Evolutionary conservation across 2,797 vertebrate species (phyloP).

Genomic region (Pteropus rufus): DNA sequence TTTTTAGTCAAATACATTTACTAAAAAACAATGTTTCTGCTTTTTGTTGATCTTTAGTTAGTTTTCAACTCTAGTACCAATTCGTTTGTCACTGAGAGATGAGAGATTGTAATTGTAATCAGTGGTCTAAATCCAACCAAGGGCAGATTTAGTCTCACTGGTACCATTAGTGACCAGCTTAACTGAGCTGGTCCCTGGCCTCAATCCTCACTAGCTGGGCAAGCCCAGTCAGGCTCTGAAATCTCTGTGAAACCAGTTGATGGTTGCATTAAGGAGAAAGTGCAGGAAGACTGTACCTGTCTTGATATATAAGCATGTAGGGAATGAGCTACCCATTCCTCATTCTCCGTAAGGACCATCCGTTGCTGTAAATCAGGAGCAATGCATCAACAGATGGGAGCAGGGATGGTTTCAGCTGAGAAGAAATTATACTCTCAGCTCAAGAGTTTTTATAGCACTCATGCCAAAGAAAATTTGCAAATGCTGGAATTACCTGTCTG

Average conservation of each 20-base stretch:
- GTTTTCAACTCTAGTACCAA: neutral
- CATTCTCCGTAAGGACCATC: neutral
- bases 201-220: neutral
- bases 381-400: neutral
- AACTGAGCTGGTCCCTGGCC: neutral
- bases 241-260: neutral
- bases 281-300: neutral
- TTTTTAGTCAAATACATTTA: neutral
- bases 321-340: neutral
- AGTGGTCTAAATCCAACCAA: neutral
- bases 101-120: neutral
- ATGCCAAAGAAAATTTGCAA: neutral
- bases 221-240: neutral
- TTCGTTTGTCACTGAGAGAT: neutral
- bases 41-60: neutral
- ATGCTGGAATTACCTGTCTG: neutral
- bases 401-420: neutral
- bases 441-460: neutral
- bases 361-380: neutral
- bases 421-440: neutral
- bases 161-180: neutral
- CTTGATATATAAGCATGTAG: neutral
- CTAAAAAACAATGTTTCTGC: neutral
- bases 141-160: neutral
- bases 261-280: neutral